Percentiles rank a stretch among this genome's conserved stretches.
phyloP scores from a whole-genome alignment of 2,888 invertebrate species.

The Monochamus alternatus region DNA sequence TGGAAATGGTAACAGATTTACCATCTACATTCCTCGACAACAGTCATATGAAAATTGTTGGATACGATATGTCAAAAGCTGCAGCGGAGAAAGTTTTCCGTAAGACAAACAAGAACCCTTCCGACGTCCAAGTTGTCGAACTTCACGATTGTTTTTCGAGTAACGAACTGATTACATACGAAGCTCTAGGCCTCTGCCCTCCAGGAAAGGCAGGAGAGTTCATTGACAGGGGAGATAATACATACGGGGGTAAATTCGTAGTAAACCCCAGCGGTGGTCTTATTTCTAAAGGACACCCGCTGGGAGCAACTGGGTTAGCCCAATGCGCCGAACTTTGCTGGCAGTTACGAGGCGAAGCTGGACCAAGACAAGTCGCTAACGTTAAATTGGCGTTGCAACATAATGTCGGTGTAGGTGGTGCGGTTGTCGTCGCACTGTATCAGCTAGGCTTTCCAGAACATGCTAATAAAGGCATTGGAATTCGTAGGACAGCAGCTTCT shows the following conservation, averaged over 20 bases:
- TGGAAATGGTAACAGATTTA: conserved; percentile 97
- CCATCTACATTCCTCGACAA: conserved; percentile 87
- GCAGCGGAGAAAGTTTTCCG: conserved; percentile 85
- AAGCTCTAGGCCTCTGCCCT: conserved; percentile 93
- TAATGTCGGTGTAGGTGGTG: conserved; percentile 97
- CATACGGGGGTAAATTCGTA: conserved; percentile 94
- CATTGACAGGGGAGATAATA: conserved; percentile 95
- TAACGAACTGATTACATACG: conserved; percentile 97
- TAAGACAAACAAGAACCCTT: conserved; percentile 83
- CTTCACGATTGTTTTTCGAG: conserved; percentile 98
- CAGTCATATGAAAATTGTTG: conserved; percentile 87
- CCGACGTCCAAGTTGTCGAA: conserved; percentile 94
- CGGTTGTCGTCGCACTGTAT: conserved; percentile 93
- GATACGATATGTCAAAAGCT: conserved; percentile 93
- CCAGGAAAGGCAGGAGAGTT: conserved; percentile 93
- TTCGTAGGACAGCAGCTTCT: conserved; percentile 69
- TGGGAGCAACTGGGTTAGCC: conserved; percentile 94
- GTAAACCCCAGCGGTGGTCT: conserved; percentile 99
- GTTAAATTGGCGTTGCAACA: conserved; percentile 94
- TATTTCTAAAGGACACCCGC: conserved; percentile 95
- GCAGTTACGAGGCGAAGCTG: conserved; percentile 89
- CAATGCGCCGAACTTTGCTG: conserved; percentile 88
- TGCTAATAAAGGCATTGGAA: conserved; percentile 50
- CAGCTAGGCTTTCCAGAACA: conserved; percentile 84
- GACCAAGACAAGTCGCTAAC: conserved; percentile 80